Conservation (phyloP, 2,113 vertebrate genomes). For the Siphamia tubifer region DNA sequence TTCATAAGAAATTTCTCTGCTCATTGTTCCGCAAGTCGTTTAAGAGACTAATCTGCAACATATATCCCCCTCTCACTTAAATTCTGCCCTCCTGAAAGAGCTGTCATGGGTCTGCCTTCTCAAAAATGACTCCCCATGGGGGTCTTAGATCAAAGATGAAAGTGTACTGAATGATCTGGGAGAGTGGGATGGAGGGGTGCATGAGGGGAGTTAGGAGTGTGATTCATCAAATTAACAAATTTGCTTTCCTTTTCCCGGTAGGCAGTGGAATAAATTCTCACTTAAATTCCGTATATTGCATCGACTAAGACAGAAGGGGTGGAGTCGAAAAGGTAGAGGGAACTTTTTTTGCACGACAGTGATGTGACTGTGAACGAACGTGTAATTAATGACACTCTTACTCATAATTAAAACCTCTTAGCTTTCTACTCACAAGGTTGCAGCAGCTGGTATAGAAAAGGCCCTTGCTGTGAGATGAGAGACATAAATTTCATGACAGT, state of each 20-base stretch:
- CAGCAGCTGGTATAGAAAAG: slow-evolving; percentile 86
- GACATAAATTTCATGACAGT: slow-evolving; percentile 91
- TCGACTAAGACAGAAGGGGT: slow-evolving; percentile 56
- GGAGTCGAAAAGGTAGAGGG: slow-evolving; percentile 57
- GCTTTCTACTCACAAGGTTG: slow-evolving; percentile 88
- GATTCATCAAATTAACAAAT: slow-evolving; percentile 74
- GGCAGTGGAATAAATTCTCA: slow-evolving; percentile 55
- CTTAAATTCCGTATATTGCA: slow-evolving; percentile 47
- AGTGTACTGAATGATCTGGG: slow-evolving; percentile 46
- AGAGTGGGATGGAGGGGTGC: slow-evolving; percentile 39
- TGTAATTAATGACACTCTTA: slow-evolving; percentile 90
- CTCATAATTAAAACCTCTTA: slow-evolving; percentile 98
- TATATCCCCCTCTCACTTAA: slow-evolving; percentile 55
- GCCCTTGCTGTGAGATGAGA: slow-evolving; percentile 78
- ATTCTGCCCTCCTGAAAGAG: slow-evolving; percentile 48
- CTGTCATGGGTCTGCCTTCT: slow-evolving; percentile 58
- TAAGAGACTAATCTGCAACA: slow-evolving; percentile 67
- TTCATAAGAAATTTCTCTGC: slow-evolving; percentile 57
- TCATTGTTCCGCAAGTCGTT: slow-evolving; percentile 71
- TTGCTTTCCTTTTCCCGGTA: slow-evolving; percentile 51
- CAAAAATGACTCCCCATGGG: slow-evolving; percentile 57
- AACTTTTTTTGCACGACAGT: slow-evolving; percentile 71
- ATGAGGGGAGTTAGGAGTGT: slow-evolving; percentile 47
- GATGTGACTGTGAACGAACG: slow-evolving; percentile 70
- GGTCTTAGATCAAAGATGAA: slow-evolving; percentile 67